phyloP scores from a whole-genome alignment of 2,888 invertebrate species.

The Phaedon cochleariae region DNA sequence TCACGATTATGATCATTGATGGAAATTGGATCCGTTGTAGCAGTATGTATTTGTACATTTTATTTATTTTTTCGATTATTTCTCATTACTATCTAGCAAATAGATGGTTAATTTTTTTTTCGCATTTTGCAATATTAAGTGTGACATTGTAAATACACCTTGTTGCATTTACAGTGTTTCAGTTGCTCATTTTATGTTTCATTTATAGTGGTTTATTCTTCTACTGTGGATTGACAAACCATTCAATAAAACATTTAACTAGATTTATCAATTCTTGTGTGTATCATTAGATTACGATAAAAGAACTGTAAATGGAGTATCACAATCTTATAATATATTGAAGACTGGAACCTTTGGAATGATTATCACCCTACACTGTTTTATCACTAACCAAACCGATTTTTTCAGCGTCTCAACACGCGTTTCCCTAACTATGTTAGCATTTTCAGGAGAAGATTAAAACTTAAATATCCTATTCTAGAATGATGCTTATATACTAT shows the following conservation, averaged over 20 bases:
- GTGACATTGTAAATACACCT: constrained; percentile 52
- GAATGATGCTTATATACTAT: no score
- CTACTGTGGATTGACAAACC: background rate
- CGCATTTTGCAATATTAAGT: constrained; percentile 44
- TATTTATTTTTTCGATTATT: constrained; percentile 51
- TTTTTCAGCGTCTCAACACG: no score
- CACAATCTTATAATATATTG: no score
- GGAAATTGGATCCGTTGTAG: constrained; percentile 3
- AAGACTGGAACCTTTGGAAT: no score
- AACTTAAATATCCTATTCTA: no score
- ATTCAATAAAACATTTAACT: background rate
- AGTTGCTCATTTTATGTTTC: constrained; percentile 56
- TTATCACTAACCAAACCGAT: no score
- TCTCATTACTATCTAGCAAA: constrained; percentile 46
- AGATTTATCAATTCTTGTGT: background rate
- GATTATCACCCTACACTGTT: no score
- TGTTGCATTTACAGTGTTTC: constrained; percentile 47
- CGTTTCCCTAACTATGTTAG: no score
- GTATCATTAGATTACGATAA: no score
- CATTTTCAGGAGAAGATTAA: no score
- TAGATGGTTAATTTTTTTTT: constrained; percentile 46
- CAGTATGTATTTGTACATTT: constrained; percentile 52
- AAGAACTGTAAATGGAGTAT: no score
- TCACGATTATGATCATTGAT: no score
- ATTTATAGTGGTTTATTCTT: constrained; percentile 51